Evolutionary conservation across 2,113 vertebrate species (phyloP).

Genomic region (Notarius quadriscutis): DNA sequence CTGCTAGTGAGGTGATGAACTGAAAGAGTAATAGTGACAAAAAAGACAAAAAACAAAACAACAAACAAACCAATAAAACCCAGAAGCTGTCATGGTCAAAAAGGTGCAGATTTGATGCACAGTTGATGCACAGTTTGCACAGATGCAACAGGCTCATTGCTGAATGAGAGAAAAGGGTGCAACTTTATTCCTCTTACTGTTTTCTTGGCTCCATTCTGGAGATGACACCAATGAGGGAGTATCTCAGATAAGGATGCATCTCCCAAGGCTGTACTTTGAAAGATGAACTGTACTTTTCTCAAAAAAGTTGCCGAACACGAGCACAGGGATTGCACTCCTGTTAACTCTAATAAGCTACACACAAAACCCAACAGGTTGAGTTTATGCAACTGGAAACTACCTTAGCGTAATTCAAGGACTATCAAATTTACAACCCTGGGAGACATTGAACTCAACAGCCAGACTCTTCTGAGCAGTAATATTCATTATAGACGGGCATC

Average conservation of each 20-base stretch:
- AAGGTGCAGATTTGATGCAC: neutral
- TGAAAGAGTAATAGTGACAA: neutral
- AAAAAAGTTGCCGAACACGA: conserved; percentile 1
- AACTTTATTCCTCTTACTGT: neutral
- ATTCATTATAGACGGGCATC: neutral
- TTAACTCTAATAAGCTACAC: neutral
- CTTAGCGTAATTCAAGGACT: neutral
- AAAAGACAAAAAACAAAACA: neutral
- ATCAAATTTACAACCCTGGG: neutral
- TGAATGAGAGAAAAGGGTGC: neutral
- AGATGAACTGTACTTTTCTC: conserved; percentile 1
- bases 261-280: conserved; percentile 8
- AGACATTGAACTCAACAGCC: neutral
- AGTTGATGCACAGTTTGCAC: neutral
- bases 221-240: neutral
- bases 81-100: neutral
- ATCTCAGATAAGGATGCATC: conserved; percentile 2
- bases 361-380: neutral
- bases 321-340: neutral
- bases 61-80: neutral
- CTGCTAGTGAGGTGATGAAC: neutral
- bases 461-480: neutral
- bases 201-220: neutral
- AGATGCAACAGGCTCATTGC: neutral
- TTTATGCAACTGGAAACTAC: neutral